Evolutionary conservation across 2,797 vertebrate species (phyloP).

Genomic region (Catostomus latipinnis): DNA sequence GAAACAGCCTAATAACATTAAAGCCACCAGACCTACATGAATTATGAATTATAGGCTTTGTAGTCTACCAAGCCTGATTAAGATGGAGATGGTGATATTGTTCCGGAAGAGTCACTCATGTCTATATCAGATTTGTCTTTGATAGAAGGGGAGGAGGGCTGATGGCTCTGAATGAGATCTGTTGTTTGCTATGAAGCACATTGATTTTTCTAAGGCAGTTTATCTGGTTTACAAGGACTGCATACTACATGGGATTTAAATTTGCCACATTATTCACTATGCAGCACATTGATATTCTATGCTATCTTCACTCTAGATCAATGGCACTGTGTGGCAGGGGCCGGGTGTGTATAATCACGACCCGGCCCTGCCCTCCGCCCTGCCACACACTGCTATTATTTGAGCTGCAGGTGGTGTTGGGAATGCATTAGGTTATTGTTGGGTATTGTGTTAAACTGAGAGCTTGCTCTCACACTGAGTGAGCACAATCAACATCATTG

Average conservation of each 20-base stretch:
- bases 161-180: constrained; percentile 20
- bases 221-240: constrained; percentile 17
- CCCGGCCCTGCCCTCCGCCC: too few species aligned
- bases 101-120: constrained; percentile 51
- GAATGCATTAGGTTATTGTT: too few species aligned
- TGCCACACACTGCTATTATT: too few species aligned
- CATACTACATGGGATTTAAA: background rate
- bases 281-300: background rate
- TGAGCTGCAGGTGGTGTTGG: too few species aligned
- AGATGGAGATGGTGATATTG: constrained; percentile 51
- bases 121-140: constrained; percentile 56
- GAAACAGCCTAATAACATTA: constrained; percentile 62
- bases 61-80: constrained; percentile 58
- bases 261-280: background rate
- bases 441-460: too few species aligned
- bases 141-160: constrained; percentile 16
- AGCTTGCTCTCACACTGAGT: background rate
- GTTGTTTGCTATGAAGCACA: constrained; percentile 21
- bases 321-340: too few species aligned
- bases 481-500: background rate
- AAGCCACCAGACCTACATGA: constrained; percentile 58
- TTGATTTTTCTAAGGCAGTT: constrained; percentile 28
- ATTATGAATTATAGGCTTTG: constrained; percentile 61
- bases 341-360: too few species aligned
- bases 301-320: too few species aligned